phyloP scores from a whole-genome alignment of 2,797 vertebrate species.

The Pseudomugil gertrudae region DNA sequence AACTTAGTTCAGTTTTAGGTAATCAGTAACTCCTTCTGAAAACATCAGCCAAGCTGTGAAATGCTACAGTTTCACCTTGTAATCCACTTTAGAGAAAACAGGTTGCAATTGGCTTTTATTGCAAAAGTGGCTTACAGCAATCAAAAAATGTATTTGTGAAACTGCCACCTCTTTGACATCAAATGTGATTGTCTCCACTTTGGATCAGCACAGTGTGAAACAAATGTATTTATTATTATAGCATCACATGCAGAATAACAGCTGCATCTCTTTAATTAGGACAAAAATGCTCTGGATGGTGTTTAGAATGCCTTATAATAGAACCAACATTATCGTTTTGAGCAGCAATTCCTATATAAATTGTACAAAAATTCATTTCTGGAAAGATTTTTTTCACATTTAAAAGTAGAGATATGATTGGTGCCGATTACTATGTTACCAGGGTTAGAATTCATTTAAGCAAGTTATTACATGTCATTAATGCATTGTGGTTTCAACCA shows the following conservation, averaged over 20 bases:
- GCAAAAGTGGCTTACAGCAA: background rate
- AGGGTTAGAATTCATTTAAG: too few species aligned
- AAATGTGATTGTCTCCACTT: background rate
- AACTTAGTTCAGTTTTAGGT: too few species aligned
- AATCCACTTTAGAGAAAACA: background rate
- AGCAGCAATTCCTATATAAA: too few species aligned
- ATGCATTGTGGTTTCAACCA: constrained; percentile 2
- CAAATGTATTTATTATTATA: background rate
- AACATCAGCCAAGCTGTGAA: too few species aligned
- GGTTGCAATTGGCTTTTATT: too few species aligned
- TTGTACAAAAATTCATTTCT: too few species aligned
- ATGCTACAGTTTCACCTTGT: background rate
- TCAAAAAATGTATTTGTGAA: background rate
- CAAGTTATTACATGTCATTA: background rate
- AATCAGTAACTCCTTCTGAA: too few species aligned
- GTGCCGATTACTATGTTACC: too few species aligned
- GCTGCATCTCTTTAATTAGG: background rate
- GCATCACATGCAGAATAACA: background rate
- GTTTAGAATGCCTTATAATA: too few species aligned
- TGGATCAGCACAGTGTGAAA: background rate
- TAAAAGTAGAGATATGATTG: background rate
- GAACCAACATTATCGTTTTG: background rate
- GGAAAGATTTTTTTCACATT: constrained; percentile 16
- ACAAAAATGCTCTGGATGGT: background rate
- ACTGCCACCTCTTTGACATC: background rate